A percentile compares a stretch with the other conserved stretches of the same genome.
Evolutionary conservation across 2,888 invertebrate genomes (phyloP).

Genomic region (Pachliopta kotzebuea): DNA sequence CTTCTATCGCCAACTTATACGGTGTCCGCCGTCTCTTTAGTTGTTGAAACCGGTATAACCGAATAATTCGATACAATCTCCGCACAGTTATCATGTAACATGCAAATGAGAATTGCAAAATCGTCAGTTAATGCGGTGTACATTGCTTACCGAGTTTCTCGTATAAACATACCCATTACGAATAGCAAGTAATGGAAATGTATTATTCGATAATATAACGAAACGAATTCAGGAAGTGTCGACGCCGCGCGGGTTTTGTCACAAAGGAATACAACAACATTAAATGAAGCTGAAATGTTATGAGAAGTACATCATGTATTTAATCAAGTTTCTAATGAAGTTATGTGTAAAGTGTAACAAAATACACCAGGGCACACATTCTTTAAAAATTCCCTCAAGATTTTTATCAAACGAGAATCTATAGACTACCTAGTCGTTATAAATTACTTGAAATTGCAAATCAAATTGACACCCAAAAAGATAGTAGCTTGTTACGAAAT

Average conservation of each 20-base stretch:
- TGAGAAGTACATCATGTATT: conserved; percentile 27
- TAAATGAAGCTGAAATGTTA: conserved; percentile 32
- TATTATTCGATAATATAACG: conserved; percentile 27
- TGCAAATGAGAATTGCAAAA: conserved; percentile 32
- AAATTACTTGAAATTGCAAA: not conserved
- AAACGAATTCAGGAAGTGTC: conserved; percentile 14
- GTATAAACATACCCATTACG: conserved; percentile 19
- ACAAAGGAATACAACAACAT: conserved; percentile 33
- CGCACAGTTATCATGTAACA: conserved; percentile 31
- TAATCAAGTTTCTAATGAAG: conserved; percentile 10
- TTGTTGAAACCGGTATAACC: conserved; percentile 37
- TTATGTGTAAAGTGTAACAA: conserved; percentile 3
- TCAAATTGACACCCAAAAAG: not conserved
- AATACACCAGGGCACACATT: not conserved
- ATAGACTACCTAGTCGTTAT: not conserved
- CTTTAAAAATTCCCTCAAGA: too few species aligned
- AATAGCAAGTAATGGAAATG: conserved; percentile 30
- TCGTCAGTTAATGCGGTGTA: conserved; percentile 29
- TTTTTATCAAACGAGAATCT: too few species aligned
- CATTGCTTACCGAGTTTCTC: conserved; percentile 30
- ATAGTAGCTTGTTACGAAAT: not conserved
- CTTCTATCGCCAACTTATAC: conserved; percentile 31
- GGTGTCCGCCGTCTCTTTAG: conserved; percentile 40
- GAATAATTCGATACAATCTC: conserved; percentile 34
- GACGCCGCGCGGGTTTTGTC: conserved; percentile 29